phyloP scores from a whole-genome alignment of 2,797 vertebrate species.

The Silurus aristotelis region DNA sequence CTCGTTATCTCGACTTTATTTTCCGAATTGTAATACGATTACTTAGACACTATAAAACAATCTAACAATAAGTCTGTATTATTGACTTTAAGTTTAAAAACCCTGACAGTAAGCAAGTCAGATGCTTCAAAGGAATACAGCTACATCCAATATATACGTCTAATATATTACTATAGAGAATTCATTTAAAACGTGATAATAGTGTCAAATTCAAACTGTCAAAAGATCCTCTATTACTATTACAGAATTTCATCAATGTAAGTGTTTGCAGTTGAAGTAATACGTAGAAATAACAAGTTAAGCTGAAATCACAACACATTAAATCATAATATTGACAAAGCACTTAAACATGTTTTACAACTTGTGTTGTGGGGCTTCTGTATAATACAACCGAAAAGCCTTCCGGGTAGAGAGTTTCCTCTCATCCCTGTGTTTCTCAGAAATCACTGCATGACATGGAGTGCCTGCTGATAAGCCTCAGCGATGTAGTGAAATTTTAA shows the following conservation, averaged over 20 bases:
- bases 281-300: background rate
- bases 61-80: background rate
- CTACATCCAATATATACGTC: background rate
- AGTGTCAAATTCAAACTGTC: background rate
- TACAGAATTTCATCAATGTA: too few species aligned
- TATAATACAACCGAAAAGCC: background rate
- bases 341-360: background rate
- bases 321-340: background rate
- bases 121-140: background rate
- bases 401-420: slow-evolving; percentile 29
- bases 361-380: background rate
- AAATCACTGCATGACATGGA: slow-evolving; percentile 29
- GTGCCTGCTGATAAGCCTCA: slow-evolving; percentile 14
- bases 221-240: background rate
- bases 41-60: background rate
- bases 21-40: background rate
- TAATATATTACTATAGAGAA: background rate
- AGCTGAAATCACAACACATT: background rate
- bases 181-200: background rate
- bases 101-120: background rate
- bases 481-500: background rate
- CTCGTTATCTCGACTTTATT: background rate
- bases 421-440: slow-evolving; percentile 32
- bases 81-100: background rate
- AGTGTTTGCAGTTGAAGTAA: background rate